Evolutionary conservation across 37 sponge, comb jelly and placozoan species (phyloP).

Genomic region (Axinella damicornis): DNA sequence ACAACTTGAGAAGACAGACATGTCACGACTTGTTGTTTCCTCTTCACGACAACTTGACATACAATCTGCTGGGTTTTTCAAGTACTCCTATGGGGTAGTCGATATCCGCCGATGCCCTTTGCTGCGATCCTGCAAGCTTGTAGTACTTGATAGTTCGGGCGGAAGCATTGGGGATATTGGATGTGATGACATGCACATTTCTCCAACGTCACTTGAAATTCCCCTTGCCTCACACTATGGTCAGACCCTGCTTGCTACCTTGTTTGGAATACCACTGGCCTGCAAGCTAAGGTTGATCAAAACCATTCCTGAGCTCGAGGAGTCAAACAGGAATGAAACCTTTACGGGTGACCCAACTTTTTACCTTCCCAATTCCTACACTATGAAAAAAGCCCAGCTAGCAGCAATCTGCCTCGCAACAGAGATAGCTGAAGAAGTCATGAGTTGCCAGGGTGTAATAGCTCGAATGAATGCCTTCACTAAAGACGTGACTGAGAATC

Average conservation of each 20-base stretch:
- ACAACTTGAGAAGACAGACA: constrained; percentile 44
- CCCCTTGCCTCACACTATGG: constrained; percentile 77
- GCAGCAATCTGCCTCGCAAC: constrained; percentile 27
- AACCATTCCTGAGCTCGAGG: neutral
- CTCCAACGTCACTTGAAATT: constrained; percentile 26
- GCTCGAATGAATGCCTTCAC: too few species aligned
- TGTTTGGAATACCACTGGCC: constrained; percentile 50
- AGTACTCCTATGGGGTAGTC: constrained; percentile 63
- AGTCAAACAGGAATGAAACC: too few species aligned
- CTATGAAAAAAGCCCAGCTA: constrained; percentile 36
- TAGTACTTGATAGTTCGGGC: constrained; percentile 51
- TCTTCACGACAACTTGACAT: constrained; percentile 13
- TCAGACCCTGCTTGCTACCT: constrained; percentile 37
- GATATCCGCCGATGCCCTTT: constrained; percentile 69
- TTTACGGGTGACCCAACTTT: constrained; percentile 8
- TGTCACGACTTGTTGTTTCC: constrained; percentile 12
- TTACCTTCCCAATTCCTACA: constrained; percentile 33
- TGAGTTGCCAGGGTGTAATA: neutral
- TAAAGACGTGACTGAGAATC: too few species aligned
- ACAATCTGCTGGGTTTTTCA: constrained; percentile 22
- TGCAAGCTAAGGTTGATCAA: constrained; percentile 26
- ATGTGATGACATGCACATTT: constrained; percentile 33
- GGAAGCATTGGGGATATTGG: constrained; percentile 46
- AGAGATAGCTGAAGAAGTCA: constrained; percentile 61
- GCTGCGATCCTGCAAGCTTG: constrained; percentile 57